Evolutionary conservation across 2,113 vertebrate genomes (phyloP).

Genomic region (Sprattus sprattus): DNA sequence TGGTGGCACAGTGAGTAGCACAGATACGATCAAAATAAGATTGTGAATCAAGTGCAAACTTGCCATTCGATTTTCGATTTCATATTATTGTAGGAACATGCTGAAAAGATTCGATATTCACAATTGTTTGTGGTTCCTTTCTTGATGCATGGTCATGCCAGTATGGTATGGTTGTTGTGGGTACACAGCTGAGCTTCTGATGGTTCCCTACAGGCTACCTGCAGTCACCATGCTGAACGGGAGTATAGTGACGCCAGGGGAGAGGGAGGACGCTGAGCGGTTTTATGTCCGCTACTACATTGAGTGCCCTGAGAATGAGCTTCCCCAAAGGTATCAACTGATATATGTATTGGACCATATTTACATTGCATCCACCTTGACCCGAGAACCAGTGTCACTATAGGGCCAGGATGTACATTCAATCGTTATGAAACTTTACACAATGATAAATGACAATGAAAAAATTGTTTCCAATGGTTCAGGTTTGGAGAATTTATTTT

Average conservation of each 20-base stretch:
- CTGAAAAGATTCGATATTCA: background rate
- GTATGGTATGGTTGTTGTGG: background rate
- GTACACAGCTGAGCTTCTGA: background rate
- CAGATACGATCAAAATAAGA: background rate
- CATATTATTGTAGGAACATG: background rate
- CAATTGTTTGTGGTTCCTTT: background rate
- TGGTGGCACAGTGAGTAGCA: slow-evolving; percentile 78
- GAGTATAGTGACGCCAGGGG: slow-evolving; percentile 80
- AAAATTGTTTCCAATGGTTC: too few relatives aligned
- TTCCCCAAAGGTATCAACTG: slow-evolving; percentile 79
- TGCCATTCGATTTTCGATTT: background rate
- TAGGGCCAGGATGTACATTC: background rate
- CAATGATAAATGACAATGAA: too few relatives aligned
- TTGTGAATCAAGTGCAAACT: background rate
- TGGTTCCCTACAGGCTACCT: slow-evolving; percentile 77
- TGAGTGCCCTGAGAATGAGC: slow-evolving; percentile 81
- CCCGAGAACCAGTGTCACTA: background rate
- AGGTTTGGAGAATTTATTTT: too few relatives aligned
- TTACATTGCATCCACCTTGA: background rate
- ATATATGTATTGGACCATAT: background rate
- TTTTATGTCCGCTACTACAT: slow-evolving; percentile 93
- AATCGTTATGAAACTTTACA: too few relatives aligned
- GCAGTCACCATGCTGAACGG: slow-evolving; percentile 87
- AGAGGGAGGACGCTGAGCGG: slow-evolving; percentile 91
- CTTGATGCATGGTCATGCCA: background rate